phyloP scores from a whole-genome alignment of 2,888 invertebrate species.

The Limnephilus rhombicus region DNA sequence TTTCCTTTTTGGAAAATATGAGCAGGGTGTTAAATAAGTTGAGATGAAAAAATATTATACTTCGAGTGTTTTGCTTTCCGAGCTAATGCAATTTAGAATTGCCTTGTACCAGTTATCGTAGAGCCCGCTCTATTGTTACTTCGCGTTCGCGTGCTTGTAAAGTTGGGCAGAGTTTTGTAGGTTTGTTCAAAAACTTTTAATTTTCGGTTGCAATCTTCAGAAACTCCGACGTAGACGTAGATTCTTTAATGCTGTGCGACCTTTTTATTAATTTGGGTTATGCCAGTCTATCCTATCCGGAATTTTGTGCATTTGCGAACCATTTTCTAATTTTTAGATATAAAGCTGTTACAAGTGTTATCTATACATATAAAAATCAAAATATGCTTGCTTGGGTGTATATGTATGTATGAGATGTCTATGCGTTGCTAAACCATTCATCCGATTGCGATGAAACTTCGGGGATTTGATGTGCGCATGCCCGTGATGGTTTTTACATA shows the following conservation, averaged over 20 bases:
- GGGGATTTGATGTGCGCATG: too few species aligned
- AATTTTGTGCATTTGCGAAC: neutral
- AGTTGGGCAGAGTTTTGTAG: neutral
- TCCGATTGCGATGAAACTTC: too few species aligned
- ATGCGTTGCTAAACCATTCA: too few species aligned
- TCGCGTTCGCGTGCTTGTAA: neutral
- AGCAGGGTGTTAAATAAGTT: too few species aligned
- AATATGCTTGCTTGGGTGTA: too few species aligned
- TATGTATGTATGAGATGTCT: too few species aligned
- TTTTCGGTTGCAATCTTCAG: neutral
- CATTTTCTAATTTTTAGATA: neutral
- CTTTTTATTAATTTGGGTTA: too few species aligned
- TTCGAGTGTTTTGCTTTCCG: neutral
- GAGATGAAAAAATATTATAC: neutral
- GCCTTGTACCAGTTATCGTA: neutral
- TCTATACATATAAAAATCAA: too few species aligned
- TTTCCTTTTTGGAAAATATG: too few species aligned
- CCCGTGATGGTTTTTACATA: too few species aligned
- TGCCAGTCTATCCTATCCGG: neutral
- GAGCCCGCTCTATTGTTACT: neutral
- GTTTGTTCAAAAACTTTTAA: neutral
- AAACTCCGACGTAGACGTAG: neutral
- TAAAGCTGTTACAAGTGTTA: neutral
- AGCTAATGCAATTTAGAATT: neutral
- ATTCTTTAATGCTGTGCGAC: too few species aligned